phyloP scores from a whole-genome alignment of 2,797 vertebrate species.

The Enteromius treurensis region DNA sequence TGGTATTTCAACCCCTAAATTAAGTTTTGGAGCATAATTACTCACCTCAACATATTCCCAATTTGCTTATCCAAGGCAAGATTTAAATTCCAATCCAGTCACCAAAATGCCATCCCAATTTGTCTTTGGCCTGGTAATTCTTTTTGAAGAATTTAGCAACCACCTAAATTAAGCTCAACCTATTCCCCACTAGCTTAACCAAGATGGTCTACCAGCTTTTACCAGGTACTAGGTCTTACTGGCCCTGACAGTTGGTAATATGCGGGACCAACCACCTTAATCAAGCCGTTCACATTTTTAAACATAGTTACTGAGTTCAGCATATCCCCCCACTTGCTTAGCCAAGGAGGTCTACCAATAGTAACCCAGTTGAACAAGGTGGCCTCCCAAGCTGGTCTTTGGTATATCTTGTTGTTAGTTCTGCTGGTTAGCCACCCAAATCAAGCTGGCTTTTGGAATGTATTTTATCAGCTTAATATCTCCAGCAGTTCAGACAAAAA shows the following conservation, averaged over 20 bases:
- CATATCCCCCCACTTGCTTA: not conserved
- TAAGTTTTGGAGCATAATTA: constrained; percentile 4
- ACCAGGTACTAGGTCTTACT: not conserved
- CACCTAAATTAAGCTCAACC: not conserved
- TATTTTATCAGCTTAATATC: not conserved
- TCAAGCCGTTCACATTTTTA: not conserved
- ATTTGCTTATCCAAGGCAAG: not conserved
- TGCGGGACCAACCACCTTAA: not conserved
- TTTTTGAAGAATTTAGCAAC: not conserved
- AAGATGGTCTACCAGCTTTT: constrained; percentile 3
- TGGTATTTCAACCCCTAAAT: not conserved
- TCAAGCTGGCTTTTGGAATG: not conserved
- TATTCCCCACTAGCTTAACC: not conserved
- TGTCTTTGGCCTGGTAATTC: not conserved
- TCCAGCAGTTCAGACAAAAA: not conserved
- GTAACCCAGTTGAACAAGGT: not conserved
- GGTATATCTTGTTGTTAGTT: not conserved
- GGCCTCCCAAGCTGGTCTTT: not conserved
- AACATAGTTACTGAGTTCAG: not conserved
- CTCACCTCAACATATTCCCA: not conserved
- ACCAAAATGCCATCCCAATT: not conserved
- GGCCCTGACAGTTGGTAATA: not conserved
- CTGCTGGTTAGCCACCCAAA: not conserved
- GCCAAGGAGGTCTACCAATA: not conserved
- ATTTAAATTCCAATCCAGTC: not conserved